Evolutionary conservation across 2,113 vertebrate genomes (phyloP).

Genomic region (Megalops atlanticus): DNA sequence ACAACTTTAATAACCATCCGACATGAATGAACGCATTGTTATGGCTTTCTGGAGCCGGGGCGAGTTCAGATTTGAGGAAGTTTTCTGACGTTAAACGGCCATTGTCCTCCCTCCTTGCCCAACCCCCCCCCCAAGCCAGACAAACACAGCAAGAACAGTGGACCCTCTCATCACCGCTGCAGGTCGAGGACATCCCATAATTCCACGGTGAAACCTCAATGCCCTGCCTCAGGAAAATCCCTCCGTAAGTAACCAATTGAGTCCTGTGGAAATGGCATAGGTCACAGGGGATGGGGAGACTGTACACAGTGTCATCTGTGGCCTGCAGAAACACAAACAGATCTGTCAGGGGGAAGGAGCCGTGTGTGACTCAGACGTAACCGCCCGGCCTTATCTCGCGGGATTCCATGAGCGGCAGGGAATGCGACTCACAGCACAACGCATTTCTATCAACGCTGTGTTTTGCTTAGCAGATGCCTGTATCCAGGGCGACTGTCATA

Average conservation of each 20-base stretch:
- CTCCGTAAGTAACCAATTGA: constrained; percentile 13
- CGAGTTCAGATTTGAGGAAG: neutral
- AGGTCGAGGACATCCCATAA: constrained; percentile 13
- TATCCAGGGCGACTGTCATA: neutral
- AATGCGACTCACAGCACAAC: neutral
- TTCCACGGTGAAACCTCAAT: neutral
- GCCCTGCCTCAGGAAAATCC: constrained; percentile 6
- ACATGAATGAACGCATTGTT: constrained; percentile 1
- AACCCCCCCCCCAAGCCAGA: neutral
- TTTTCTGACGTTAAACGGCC: neutral
- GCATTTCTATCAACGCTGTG: neutral
- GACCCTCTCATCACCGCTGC: neutral
- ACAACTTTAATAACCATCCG: constrained; percentile 1
- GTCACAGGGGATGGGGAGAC: neutral
- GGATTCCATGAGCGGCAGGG: neutral
- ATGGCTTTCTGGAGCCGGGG: neutral
- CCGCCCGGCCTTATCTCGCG: neutral
- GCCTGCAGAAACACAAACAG: neutral
- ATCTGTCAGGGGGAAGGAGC: neutral
- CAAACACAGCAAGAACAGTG: constrained; percentile 6
- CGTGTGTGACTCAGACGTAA: neutral
- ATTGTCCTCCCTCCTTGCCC: neutral
- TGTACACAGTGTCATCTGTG: neutral
- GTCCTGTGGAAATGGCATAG: neutral
- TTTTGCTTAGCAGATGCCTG: no score